Evolutionary conservation across 2,888 invertebrate genomes (phyloP), one percentile per base, ranked within the genome.

Genomic region (Sisyra terminalis): DNA sequence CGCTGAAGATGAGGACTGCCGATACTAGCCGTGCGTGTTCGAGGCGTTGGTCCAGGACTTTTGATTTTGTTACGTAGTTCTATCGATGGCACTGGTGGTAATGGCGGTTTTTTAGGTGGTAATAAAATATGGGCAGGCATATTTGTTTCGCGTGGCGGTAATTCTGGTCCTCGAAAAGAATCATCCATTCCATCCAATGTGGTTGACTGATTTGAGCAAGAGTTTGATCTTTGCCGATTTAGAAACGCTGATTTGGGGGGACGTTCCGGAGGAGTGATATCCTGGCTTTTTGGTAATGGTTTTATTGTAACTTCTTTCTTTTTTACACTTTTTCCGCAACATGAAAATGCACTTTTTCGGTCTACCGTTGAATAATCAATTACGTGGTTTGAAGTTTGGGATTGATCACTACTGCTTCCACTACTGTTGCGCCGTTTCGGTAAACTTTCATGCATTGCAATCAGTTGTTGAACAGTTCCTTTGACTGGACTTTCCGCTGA

Each of bases 341-440:
- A 80, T 2, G 78, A 79, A 55, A 80, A 80, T 57, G 78, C 71
- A 43, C 75, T 74, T 62, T 78, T 79, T 35, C 80, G 66, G 56
- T 80, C 78, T 3, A 80, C 73, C 1, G 80, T 80, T 1, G 79
- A 71, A 53, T 80, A 80, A 53, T 80, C 79, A 53, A 80, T 79
- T 31, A 79, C 66, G 57, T 18, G 54, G 49, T 45, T 50, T 51
- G 13, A 24, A 31, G 10, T 34, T 16, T 65, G 54, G 47, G 68
- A 68, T 63, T 67, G 63, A 54, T 65, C 67, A 46, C 67, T 66
- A 53, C 67, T 69, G 48, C 68, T 70, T 29, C 71, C 62, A 48
- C 69, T 73, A 48, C 75, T 76, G 52, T 71, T 73, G 15, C 53
- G 47, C 39, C 54, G 48, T 36, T 48, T 49, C 5, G 24, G 24